Base-by-base conservation (phyloP, 1,140 invertebrate species). In the Drosophila oshimai region DNA sequence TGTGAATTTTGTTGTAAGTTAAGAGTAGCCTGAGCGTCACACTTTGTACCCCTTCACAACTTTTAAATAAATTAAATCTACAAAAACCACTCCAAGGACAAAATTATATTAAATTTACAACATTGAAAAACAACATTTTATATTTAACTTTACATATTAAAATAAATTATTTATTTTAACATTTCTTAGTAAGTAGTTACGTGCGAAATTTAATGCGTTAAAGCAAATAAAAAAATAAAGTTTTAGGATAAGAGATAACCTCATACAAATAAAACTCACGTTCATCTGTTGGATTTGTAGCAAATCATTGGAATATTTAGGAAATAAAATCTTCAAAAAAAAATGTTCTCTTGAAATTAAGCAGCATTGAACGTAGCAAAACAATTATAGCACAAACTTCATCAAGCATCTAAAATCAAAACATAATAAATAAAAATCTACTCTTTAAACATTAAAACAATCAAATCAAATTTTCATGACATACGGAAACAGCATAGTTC, bases 1-100 rank as follows among this genome's bases (percentile, higher is more conserved):
- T 71, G 67, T 87, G 67, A 77, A 80, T 81, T 86, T 87, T 86
- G 81, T 86, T 86, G 81, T 81, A 87, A 81, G 69, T 74, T 87
- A 87, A 73, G 61, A 34, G 58, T 54, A 87, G 58, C 37, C 57
- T 79, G 75, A 86, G 74, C 75, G 81, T 80, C 80, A 86, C 74
- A 86, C 81, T 73, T 76, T 86, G 81, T 86, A 86, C 81, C 81
- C 81, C 71, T 50, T 74, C 53, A 74, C 65, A 74, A 58, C 50
- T 45, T 78, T 64, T 79, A 50, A 77, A 65, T 74, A 76, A 87
- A 86, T 72, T 39, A 80, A 86, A 86, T 86, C 49, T 86, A 86
- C 73, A 87, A 67, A 80, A 65, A 44, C 67, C 61, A 75, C 76
- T 50, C 54, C 71, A 84, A 79, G 64, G 61, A 62, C 47, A 86